Conservation (phyloP, 2,113 vertebrate genomes). For the Hyaena hyaena region DNA sequence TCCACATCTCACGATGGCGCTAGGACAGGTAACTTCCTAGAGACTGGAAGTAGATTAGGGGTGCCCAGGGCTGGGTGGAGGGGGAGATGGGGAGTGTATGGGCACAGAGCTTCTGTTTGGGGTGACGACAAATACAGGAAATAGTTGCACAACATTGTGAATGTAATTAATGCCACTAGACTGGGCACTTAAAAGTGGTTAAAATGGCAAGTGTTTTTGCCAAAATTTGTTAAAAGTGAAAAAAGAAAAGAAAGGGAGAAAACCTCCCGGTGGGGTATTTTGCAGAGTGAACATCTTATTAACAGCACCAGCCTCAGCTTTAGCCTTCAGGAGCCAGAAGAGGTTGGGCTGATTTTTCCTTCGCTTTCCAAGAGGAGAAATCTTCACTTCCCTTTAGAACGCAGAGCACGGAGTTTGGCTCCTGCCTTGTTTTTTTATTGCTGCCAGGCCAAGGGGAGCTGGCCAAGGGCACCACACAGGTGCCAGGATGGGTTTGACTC, state of each 20-base stretch:
- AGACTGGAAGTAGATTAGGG: background rate
- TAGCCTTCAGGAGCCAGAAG: background rate
- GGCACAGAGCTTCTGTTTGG: background rate
- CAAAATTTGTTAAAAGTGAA: background rate
- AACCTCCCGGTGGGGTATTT: background rate
- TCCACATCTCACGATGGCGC: background rate
- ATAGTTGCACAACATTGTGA: background rate
- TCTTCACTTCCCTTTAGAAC: slow-evolving; percentile 37
- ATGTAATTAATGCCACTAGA: background rate
- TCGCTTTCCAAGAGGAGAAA: slow-evolving; percentile 42
- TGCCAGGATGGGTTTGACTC: slow-evolving; percentile 60
- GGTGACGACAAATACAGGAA: background rate
- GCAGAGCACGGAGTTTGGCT: slow-evolving; percentile 20
- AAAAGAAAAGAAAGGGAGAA: background rate
- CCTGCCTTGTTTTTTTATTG: slow-evolving; percentile 25
- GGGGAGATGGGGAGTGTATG: background rate
- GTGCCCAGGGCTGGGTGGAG: background rate
- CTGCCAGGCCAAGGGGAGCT: slow-evolving; percentile 16
- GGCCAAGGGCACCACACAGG: slow-evolving; percentile 62
- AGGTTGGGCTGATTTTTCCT: background rate
- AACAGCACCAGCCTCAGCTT: background rate
- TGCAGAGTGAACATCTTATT: background rate
- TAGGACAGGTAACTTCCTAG: background rate
- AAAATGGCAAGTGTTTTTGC: background rate
- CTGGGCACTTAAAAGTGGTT: background rate